Evolutionary conservation across 2,888 invertebrate genomes (phyloP), one percentile per base, ranked within the genome.

Genomic region (Sesamia inferens): DNA sequence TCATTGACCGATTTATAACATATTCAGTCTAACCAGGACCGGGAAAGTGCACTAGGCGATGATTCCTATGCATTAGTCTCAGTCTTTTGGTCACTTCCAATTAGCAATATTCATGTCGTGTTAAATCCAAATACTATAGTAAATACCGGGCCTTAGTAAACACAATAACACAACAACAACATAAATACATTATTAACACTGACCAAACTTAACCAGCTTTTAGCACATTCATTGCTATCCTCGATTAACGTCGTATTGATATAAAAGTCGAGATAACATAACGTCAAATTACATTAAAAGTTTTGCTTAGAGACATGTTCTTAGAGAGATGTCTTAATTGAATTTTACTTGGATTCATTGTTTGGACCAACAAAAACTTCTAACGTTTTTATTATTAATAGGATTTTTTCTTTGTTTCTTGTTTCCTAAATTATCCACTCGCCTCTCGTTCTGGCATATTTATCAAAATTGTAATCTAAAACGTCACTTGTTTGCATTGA

Each of bases 211-310:
- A 14, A 42, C 47, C 16, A 57, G 13, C 24, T 67, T 22, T 51
- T 51, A 76, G 31, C 42, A 48, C 7, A 55, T 55, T 55, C 44
- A 14, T 51, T n/a, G 1, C 22, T 47, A 39, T 22, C 19, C 39
- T 58, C 39, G 16, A 24, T 24, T 47, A 71, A 19, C 44, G 8
- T 51, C 22, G 5, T 19, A 22, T 55, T 31, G n/a, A 22, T 51
- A 48, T 65, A n/a, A 54, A 54, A 31, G 31, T 59, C 10, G 67
- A 24, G 44, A 51, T 31, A 66, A 42, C 48, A 42, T 42, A 44
- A 59, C 68, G 22, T 51, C 59, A 67, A 62, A 84, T 81, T 67
- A 64, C 70, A 61, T 82, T 72, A 68, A 72, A 82, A 79, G 70
- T 83, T 81, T 65, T 24, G 61, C 61, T 68, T 61, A n/a, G n/a